These are phyloP conservation scores for Archips xylosteana DNA, from an alignment of 2,888 invertebrate genomes.

Conservation along the genomic window DNA sequence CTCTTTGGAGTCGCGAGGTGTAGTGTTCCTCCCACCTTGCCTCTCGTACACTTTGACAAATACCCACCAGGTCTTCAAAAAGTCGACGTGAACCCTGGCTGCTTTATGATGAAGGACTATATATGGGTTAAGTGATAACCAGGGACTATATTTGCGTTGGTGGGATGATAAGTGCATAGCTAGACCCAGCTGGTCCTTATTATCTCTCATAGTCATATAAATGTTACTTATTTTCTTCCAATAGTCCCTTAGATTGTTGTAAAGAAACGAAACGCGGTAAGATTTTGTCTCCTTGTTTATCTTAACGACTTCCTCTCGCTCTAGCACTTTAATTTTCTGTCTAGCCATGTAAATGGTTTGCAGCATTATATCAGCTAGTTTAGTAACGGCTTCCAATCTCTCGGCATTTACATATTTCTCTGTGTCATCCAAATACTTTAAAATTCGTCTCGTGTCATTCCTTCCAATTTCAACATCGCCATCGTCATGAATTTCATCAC, in stretches of 20 bases:
- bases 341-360: conserved; percentile 9
- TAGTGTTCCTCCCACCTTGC: not conserved
- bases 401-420: too few species aligned
- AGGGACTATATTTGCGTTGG: not conserved
- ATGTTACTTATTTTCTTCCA: not conserved
- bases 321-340: not conserved
- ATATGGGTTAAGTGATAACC: not conserved
- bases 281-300: not conserved
- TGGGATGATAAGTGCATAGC: not conserved
- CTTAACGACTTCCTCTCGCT: not conserved
- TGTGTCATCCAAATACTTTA: not conserved
- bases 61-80: not conserved
- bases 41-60: conserved; percentile 1
- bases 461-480: not conserved
- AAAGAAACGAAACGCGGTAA: not conserved
- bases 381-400: not conserved
- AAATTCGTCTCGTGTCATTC: not conserved
- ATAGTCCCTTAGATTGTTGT: not conserved
- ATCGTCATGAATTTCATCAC: not conserved
- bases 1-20: not conserved
- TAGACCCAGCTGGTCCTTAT: not conserved
- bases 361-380: not conserved
- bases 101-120: not conserved
- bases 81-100: not conserved
- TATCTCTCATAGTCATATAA: not conserved